Conservation (phyloP, 2,888 invertebrate genomes). For the Crocallis elinguaria region DNA sequence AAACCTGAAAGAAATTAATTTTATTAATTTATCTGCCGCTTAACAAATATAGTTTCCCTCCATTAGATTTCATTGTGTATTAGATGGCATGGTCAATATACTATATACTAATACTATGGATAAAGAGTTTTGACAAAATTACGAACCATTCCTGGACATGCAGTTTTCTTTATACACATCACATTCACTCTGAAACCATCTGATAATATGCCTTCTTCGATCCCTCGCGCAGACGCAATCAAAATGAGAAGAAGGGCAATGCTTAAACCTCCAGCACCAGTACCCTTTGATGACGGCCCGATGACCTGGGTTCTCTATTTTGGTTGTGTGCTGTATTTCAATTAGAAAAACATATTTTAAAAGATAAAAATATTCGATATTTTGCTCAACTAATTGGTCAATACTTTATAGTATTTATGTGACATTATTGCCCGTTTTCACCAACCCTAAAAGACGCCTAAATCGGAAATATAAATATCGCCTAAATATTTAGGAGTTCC, state of each 20-base stretch:
- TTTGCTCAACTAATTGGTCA: no score
- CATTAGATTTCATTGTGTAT: no score
- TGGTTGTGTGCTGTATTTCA: background rate
- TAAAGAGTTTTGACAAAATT: no score
- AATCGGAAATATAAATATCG: no score
- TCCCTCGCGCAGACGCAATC: conserved; percentile 54
- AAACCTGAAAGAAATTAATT: no score
- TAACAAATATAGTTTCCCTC: no score
- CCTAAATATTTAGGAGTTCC: no score
- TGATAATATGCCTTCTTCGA: conserved; percentile 35
- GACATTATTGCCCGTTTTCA: no score
- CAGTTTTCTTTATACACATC: conserved; percentile 60
- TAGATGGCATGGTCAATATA: background rate
- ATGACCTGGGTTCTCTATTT: conserved; percentile 25
- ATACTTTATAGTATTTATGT: no score
- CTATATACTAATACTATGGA: background rate
- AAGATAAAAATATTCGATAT: background rate
- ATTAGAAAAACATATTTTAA: background rate
- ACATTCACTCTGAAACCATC: conserved; percentile 51
- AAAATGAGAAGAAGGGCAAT: conserved; percentile 43
- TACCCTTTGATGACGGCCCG: conserved; percentile 49
- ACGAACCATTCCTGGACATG: conserved; percentile 47
- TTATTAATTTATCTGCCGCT: no score
- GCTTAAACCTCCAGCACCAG: conserved; percentile 65
- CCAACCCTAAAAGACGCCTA: no score